Evolutionary conservation across 2,888 invertebrate genomes (phyloP), one percentile per base, ranked within the genome.

Genomic region (Pomacea canaliculata): DNA sequence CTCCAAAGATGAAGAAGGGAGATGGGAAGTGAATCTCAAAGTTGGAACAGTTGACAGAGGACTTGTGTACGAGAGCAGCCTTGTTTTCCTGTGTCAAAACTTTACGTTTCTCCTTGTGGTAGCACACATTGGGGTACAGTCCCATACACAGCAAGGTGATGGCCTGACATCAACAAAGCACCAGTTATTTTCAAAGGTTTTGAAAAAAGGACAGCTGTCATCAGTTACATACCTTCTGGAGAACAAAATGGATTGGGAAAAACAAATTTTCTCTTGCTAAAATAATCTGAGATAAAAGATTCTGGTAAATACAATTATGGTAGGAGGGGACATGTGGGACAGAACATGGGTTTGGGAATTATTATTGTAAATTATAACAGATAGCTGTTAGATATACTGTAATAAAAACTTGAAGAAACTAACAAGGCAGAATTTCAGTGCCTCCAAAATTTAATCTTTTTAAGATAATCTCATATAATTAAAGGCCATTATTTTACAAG

Each of bases 1-100:
- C 99, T 0, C 98, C 98, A 91, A 99, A 99, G 76, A 99, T 96
- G 90, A 99, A 98, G 90, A 98, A 95, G 0, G 99, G 99, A 81
- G 96, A 97, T 0, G 96, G 95, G 88, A 98, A 98, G 81, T 93
- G 93, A 78, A 95, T 94, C 71, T 95, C 95, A 72, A 93, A 92
- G 83, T 90, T 90, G 80, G 82, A 85, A 80, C 91, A 91, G 92
- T 98, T 98, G 7, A 99, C 97, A 0, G 98, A 99, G 0, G 97
- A 96, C 91, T 98, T 99, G 92, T 98, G 97, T 80, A 99, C 95
- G 3, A 99, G 92, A 0, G 99, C 99, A 0, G 96, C 94, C 89
- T 97, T 97, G 76, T 97, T 96, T 92, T 98, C 99, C 0, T 96
- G 96, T 0, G 99, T 99, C 72, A 98, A 92, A 0, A 99, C 95